Conservation (phyloP, 53 echinoderm and acorn worm species). For the Luidia sarsii region DNA sequence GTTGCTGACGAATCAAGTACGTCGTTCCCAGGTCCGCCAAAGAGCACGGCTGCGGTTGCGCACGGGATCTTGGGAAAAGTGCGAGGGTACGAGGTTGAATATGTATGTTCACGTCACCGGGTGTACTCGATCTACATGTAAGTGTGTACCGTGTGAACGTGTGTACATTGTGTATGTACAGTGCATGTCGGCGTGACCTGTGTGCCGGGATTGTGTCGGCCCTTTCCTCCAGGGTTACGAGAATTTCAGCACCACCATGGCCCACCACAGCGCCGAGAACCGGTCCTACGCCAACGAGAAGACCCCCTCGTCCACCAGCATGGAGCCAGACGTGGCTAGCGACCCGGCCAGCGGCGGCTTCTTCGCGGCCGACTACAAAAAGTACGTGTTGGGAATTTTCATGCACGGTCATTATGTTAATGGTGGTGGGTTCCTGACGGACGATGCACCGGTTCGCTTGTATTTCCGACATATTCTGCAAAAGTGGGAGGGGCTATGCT, state of each 20-base stretch:
- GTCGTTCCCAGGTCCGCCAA: too few relatives aligned
- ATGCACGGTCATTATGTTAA: background rate
- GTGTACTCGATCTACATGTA: too few relatives aligned
- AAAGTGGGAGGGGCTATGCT: background rate
- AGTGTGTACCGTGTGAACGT: too few relatives aligned
- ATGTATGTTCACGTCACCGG: background rate
- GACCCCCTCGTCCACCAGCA: constrained; percentile 83
- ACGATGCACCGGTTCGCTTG: background rate
- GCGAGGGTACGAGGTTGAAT: background rate
- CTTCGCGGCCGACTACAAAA: constrained; percentile 98
- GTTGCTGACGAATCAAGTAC: background rate
- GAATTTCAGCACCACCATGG: constrained; percentile 70
- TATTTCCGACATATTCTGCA: constrained; percentile 15
- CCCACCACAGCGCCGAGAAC: constrained; percentile 63
- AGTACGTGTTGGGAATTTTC: constrained; percentile 60
- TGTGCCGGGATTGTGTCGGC: background rate
- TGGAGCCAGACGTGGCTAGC: constrained; percentile 88
- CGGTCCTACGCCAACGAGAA: constrained; percentile 97
- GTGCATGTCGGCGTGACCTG: too few relatives aligned
- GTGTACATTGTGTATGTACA: too few relatives aligned
- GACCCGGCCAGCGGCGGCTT: constrained; percentile 98
- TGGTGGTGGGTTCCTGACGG: background rate
- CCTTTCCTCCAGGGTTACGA: constrained; percentile 79
- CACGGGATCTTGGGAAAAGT: too few relatives aligned
- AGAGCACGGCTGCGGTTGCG: too few relatives aligned